Percentiles rank a stretch among this genome's conserved stretches.
Evolutionary conservation across 92 coral and sea anemone species (phyloP).

Genomic region (Plumapathes pennacea): DNA sequence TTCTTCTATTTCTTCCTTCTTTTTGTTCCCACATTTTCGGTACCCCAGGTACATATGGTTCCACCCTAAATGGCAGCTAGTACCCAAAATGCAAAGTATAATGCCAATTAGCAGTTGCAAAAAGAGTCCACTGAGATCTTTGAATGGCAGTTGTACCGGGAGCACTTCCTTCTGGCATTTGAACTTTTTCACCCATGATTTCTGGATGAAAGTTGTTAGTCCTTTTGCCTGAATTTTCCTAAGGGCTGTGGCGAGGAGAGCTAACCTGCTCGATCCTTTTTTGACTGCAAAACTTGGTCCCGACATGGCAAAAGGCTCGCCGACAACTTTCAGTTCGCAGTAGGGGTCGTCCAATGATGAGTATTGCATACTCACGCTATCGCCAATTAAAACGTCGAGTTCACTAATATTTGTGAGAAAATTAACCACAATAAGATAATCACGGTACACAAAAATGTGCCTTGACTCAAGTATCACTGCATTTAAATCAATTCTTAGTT

Average conservation of each 20-base stretch:
- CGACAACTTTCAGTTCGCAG: conserved; percentile 74
- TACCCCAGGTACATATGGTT: no score
- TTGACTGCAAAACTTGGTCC: conserved; percentile 75
- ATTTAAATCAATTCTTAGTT: no score
- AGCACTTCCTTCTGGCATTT: conserved; percentile 62
- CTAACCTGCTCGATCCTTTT: conserved; percentile 72
- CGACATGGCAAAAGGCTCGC: conserved; percentile 84
- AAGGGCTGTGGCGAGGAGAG: conserved; percentile 50
- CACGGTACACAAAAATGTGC: not conserved
- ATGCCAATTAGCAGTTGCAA: conserved; percentile 76
- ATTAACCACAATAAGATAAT: not conserved
- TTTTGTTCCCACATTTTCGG: no score
- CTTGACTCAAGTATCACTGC: no score
- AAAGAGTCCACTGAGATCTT: conserved; percentile 80
- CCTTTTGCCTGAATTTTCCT: conserved; percentile 64
- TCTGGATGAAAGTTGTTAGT: conserved; percentile 74
- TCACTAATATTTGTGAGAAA: no score
- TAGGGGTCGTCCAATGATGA: conserved; percentile 67
- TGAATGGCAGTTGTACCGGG: conserved; percentile 59
- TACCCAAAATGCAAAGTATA: conserved; percentile 64
- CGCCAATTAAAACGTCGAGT: conserved; percentile 76
- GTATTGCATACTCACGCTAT: conserved; percentile 69
- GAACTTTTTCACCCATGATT: conserved; percentile 70
- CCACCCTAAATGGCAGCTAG: conserved; percentile 35
- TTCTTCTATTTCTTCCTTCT: no score